These are phyloP conservation scores for Callionymus lyra DNA, from an alignment of 2,113 vertebrate species.

Conservation along the genomic window DNA sequence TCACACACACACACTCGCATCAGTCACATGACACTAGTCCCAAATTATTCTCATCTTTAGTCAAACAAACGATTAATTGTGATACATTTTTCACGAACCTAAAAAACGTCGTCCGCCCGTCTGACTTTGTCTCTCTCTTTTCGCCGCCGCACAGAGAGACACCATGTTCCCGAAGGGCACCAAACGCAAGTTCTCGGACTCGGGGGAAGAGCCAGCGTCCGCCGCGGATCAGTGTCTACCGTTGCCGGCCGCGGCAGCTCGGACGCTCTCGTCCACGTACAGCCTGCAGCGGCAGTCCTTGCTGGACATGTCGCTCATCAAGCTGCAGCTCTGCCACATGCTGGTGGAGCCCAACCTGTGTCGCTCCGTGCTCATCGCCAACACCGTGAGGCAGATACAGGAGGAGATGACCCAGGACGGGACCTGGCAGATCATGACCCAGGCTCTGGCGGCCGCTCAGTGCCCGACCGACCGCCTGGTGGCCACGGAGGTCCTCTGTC, in stretches of 20 bases:
- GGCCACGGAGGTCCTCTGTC: slow-evolving; percentile 88
- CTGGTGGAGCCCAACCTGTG: slow-evolving; percentile 93
- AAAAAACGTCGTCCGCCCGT: background rate
- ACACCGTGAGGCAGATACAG: slow-evolving; percentile 95
- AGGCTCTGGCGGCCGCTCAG: slow-evolving; percentile 67
- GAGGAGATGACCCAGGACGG: slow-evolving; percentile 95
- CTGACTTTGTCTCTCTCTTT: slow-evolving; percentile 29
- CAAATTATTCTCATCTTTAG: too few relatives aligned
- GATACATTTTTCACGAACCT: background rate
- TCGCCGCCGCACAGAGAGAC: slow-evolving; percentile 63
- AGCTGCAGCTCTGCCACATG: slow-evolving; percentile 98
- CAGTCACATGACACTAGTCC: slow-evolving; percentile 30
- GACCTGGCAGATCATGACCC: slow-evolving; percentile 76
- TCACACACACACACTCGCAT: slow-evolving; percentile 26
- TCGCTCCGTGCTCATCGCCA: slow-evolving; percentile 94
- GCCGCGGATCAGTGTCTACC: slow-evolving; percentile 31
- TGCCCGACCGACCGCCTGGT: slow-evolving; percentile 79
- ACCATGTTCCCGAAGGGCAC: slow-evolving; percentile 85
- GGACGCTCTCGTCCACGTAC: slow-evolving; percentile 64
- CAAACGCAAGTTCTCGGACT: slow-evolving; percentile 82
- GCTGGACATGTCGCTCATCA: slow-evolving; percentile 95
- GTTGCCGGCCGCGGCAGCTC: slow-evolving; percentile 43
- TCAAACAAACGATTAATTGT: too few relatives aligned
- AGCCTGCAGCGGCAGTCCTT: slow-evolving; percentile 90
- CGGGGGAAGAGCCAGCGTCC: slow-evolving; percentile 63